A percentile compares a stretch with the other conserved stretches of the same genome.
Evolutionary conservation across 2,797 vertebrate genomes (phyloP).

Genomic region (Rhinella marina): DNA sequence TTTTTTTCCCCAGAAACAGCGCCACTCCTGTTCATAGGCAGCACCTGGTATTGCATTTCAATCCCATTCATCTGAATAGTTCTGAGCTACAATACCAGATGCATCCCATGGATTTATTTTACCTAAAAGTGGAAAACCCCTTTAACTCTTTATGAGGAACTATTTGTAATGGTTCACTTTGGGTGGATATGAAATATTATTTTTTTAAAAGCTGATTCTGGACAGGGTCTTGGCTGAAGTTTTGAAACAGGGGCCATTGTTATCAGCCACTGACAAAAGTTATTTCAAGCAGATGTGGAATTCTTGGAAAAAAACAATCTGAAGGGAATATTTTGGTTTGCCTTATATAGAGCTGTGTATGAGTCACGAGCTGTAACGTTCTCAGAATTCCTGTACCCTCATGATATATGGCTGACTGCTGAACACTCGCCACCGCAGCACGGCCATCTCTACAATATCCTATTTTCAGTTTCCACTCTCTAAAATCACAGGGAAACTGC

Average conservation of each 20-base stretch:
- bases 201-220: background rate
- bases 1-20: no score
- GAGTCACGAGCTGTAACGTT: slow-evolving; percentile 5
- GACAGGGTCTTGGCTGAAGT: background rate
- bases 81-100: no score
- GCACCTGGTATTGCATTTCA: no score
- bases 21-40: no score
- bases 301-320: background rate
- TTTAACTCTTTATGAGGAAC: no score
- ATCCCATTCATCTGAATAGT: no score
- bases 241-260: background rate
- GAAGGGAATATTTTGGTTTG: slow-evolving; percentile 3
- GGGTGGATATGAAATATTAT: no score
- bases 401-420: background rate
- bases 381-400: background rate
- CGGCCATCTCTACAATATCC: background rate
- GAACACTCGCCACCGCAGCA: background rate
- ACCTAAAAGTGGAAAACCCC: no score
- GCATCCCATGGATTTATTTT: no score
- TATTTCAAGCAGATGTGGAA: background rate
- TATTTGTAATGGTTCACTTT: background rate
- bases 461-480: slow-evolving; percentile 13
- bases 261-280: background rate
- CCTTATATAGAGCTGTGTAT: slow-evolving; percentile 9
- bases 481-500: slow-evolving; percentile 13